Evolutionary conservation across 2,113 vertebrate species (phyloP).

Genomic region (Polypterus bichir): DNA sequence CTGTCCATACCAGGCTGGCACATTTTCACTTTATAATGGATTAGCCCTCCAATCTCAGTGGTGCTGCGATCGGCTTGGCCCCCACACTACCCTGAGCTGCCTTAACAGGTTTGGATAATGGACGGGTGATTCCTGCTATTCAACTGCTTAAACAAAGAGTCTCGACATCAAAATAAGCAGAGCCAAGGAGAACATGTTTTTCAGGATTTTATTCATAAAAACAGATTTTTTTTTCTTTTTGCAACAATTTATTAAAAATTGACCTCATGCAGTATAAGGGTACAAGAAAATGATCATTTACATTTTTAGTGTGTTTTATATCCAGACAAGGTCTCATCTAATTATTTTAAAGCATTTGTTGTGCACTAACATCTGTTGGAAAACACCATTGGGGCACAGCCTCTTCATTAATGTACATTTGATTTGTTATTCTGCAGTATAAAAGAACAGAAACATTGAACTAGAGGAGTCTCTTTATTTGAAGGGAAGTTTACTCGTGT

Average conservation of each 20-base stretch:
- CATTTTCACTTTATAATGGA: too few relatives aligned
- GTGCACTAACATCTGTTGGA: conserved; percentile 62
- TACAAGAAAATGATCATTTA: conserved; percentile 69
- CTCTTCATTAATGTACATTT: conserved; percentile 59
- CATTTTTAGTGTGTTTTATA: conserved; percentile 33
- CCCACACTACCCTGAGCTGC: too few relatives aligned
- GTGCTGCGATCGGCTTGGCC: too few relatives aligned
- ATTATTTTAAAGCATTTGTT: conserved; percentile 54
- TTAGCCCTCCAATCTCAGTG: too few relatives aligned
- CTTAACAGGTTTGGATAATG: too few relatives aligned
- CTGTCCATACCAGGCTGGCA: too few relatives aligned
- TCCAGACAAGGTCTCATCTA: conserved; percentile 66
- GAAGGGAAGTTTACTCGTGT: conserved; percentile 22
- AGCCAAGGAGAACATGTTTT: conserved; percentile 20
- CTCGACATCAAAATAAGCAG: too few relatives aligned
- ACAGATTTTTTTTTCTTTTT: conserved; percentile 46
- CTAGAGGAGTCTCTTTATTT: conserved; percentile 27
- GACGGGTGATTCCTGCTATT: too few relatives aligned
- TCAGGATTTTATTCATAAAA: conserved; percentile 75
- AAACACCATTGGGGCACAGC: conserved; percentile 62
- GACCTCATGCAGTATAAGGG: conserved; percentile 75
- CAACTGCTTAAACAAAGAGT: too few relatives aligned
- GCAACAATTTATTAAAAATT: conserved; percentile 83
- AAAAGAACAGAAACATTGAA: conserved; percentile 62
- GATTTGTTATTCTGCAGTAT: conserved; percentile 44